Conservation (phyloP, 2,888 invertebrate genomes). For the Thecophora atra region DNA sequence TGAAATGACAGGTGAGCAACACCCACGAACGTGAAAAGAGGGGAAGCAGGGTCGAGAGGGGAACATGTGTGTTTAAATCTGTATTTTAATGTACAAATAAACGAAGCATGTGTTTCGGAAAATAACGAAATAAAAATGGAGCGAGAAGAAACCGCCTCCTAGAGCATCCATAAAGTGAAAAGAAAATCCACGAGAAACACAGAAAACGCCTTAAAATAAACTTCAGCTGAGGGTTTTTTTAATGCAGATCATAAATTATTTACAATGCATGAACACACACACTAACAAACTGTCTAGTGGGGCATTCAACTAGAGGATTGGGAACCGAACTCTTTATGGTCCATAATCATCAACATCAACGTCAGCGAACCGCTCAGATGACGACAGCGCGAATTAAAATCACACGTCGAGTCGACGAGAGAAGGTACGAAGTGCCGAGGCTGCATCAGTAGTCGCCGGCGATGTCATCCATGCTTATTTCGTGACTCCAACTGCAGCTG, state of each 20-base stretch:
- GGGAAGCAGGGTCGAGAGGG: too few relatives aligned
- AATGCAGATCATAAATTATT: not conserved
- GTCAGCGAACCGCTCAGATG: conserved; percentile 25
- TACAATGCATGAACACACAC: not conserved
- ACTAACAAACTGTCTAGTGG: not conserved
- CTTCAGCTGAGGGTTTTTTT: not conserved
- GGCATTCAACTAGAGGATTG: not conserved
- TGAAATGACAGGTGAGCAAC: too few relatives aligned
- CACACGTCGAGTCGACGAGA: conserved; percentile 23
- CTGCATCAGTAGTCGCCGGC: not conserved
- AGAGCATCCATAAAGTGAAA: too few relatives aligned
- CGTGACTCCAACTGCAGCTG: conserved; percentile 2
- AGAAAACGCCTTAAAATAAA: not conserved
- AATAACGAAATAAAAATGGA: too few relatives aligned
- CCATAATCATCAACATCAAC: conserved; percentile 30
- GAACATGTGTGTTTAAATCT: too few relatives aligned
- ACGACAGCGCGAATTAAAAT: conserved; percentile 29
- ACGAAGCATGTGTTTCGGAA: too few relatives aligned
- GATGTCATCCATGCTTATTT: not conserved
- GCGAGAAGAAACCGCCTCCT: too few relatives aligned
- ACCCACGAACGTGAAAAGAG: too few relatives aligned
- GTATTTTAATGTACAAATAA: too few relatives aligned
- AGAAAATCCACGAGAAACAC: too few relatives aligned
- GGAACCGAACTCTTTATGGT: conserved; percentile 19
- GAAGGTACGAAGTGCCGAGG: conserved; percentile 23